These are phyloP conservation scores for Cyclophora punctaria DNA, from an alignment of 2,888 invertebrate genomes.

Conservation along the genomic window DNA sequence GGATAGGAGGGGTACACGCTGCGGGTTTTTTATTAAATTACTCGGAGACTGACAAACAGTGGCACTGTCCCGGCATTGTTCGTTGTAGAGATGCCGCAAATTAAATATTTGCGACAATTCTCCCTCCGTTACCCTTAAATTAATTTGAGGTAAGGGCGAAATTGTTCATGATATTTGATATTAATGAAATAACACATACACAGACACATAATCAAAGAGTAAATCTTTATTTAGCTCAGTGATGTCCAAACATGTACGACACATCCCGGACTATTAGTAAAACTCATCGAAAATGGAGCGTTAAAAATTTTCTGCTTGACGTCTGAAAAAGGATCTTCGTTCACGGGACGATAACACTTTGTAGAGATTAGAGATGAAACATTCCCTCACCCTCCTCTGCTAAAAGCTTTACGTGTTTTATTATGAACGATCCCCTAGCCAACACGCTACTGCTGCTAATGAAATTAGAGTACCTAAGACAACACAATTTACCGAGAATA, in stretches of 20 bases:
- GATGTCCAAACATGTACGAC: too few relatives aligned
- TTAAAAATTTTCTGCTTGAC: slow-evolving; percentile 4
- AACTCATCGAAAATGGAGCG: slow-evolving; percentile 3
- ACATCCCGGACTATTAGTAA: too few relatives aligned
- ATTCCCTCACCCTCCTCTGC: slow-evolving; percentile 10
- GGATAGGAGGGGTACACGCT: slow-evolving; percentile 12
- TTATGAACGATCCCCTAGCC: slow-evolving; percentile 17
- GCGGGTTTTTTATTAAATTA: slow-evolving; percentile 52
- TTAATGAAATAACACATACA: too few relatives aligned
- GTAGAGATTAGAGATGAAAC: slow-evolving; percentile 18
- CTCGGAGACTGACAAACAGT: slow-evolving; percentile 44
- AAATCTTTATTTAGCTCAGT: too few relatives aligned
- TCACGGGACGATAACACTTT: slow-evolving; percentile 13
- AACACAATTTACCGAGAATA: slow-evolving; percentile 36
- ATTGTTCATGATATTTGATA: too few relatives aligned
- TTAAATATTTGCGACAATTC: slow-evolving; percentile 34
- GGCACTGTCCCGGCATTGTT: slow-evolving; percentile 31
- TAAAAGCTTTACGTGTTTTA: slow-evolving; percentile 25
- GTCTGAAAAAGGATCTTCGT: slow-evolving; percentile 12
- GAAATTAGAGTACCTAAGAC: slow-evolving; percentile 46
- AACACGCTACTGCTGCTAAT: slow-evolving; percentile 37
- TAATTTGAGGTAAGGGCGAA: slow-evolving; percentile 1
- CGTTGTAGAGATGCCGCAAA: slow-evolving; percentile 29
- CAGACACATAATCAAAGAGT: too few relatives aligned
- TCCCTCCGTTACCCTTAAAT: slow-evolving; percentile 12